Evolutionary conservation across 2,888 invertebrate genomes (phyloP), one percentile per base, ranked within the genome.

Genomic region (Meghimatium bilineatum): DNA sequence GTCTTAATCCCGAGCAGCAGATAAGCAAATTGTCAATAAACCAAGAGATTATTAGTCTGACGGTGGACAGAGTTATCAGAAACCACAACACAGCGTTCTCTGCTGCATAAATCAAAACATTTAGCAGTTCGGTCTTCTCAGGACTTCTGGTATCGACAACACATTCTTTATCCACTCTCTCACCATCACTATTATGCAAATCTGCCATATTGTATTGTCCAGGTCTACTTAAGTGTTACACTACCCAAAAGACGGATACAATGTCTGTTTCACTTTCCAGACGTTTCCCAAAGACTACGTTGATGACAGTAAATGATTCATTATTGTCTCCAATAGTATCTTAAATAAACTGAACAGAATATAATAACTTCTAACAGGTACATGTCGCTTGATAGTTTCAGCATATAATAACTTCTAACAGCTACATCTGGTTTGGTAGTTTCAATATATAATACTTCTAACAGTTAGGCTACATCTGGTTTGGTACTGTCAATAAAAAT

Each of bases 31-130:
- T 34, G 23, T 80, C 80, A 66, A 80, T 26, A 56, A 69, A 71
- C 80, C 69, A 80, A 14, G 71, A 49, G 29, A 71, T 0, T 26
- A 80, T 80, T 5, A 71, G 49, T 34, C 71, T 32, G n/a, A 80
- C 10, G 17, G 29, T 80, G 23, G 36, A 23, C 12, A 80, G 12
- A 8, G 36, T 34, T 56, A 80, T 71, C 34, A 80, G n/a, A 8
- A 80, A 36, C 71, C 80, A 80, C 34, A 69, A 56, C 26, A 80
- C 0, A 1, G n/a, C 23, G 36, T 10, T 49, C 49, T 44, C 14
- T 1, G 34, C 56, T 14, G 34, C 36, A 52, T 20, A 10, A 14
- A 23, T 0, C 26, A 26, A 1, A 17, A 79, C 23, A 34, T 80
- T 52, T 14, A 26, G 8, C 10, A 80, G 34, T 44, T 80, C 80